Evolutionary conservation across 2,113 vertebrate species (phyloP).

Genomic region (Pachypanchax playfairii): DNA sequence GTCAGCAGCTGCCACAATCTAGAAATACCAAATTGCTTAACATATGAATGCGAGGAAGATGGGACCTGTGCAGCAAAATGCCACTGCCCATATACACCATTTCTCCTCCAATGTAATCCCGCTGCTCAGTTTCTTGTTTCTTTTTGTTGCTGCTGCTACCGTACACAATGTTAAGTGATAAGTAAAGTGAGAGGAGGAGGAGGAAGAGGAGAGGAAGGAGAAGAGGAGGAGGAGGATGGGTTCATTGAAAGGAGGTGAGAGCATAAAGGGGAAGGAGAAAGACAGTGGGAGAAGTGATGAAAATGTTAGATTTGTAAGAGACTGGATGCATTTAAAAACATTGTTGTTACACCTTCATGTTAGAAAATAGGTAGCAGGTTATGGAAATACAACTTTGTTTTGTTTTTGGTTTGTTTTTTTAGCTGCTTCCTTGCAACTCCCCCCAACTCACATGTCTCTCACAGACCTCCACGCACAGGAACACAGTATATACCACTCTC

Average conservation of each 20-base stretch:
- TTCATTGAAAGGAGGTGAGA: constrained; percentile 39
- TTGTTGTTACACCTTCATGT: neutral
- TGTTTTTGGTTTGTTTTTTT: constrained; percentile 1
- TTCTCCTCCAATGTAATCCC: constrained; percentile 56
- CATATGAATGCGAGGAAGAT: constrained; percentile 70
- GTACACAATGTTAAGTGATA: constrained; percentile 74
- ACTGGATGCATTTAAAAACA: constrained; percentile 2
- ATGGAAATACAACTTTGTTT: constrained; percentile 23
- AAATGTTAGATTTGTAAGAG: constrained; percentile 34
- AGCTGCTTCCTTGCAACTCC: constrained; percentile 1
- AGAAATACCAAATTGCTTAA: constrained; percentile 54
- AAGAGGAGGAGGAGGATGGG: constrained; percentile 20
- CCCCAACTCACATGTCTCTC: neutral
- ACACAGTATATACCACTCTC: constrained; percentile 13
- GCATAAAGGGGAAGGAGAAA: constrained; percentile 31
- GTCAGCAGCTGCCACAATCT: constrained; percentile 61
- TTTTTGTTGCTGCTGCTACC: constrained; percentile 58
- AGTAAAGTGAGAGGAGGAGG: constrained; percentile 53
- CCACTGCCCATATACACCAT: constrained; percentile 59
- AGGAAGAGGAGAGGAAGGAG: constrained; percentile 16
- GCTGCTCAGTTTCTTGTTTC: constrained; percentile 53
- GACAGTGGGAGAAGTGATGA: constrained; percentile 28
- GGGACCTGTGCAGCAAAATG: constrained; percentile 41
- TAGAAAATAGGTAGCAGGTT: constrained; percentile 24
- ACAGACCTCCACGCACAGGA: constrained; percentile 8